Evolutionary conservation across 2,113 vertebrate genomes (phyloP).

Genomic region (Corydoras maculifer): DNA sequence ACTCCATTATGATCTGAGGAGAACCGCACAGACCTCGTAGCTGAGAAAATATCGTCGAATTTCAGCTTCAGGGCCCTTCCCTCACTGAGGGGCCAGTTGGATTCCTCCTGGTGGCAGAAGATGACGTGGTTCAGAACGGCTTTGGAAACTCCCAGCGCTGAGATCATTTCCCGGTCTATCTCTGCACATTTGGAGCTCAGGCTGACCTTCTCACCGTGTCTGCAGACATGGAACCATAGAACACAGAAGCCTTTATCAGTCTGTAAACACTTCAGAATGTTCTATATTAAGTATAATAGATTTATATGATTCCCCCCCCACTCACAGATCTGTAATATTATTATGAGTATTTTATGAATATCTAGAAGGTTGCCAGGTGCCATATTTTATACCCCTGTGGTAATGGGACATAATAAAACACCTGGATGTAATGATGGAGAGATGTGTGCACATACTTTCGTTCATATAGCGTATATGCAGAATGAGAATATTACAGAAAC

Average conservation of each 20-base stretch:
- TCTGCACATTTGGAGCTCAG: slow-evolving; percentile 94
- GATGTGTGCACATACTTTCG: no score
- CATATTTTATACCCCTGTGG: no score
- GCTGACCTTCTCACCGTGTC: slow-evolving; percentile 80
- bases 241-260: no score
- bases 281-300: no score
- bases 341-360: no score
- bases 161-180: slow-evolving; percentile 92
- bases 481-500: slow-evolving; percentile 33
- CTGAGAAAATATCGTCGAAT: slow-evolving; percentile 97
- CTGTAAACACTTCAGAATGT: no score
- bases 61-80: slow-evolving; percentile 94
- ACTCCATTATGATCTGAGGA: not conserved
- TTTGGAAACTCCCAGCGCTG: slow-evolving; percentile 86
- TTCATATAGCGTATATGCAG: no score
- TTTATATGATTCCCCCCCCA: no score
- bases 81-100: slow-evolving; percentile 95
- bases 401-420: no score
- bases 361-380: no score
- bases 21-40: slow-evolving; percentile 76
- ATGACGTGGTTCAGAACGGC: slow-evolving; percentile 92
- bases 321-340: no score
- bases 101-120: slow-evolving; percentile 98
- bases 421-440: no score
- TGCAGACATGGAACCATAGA: slow-evolving; percentile 40